A percentile compares a stretch with the other conserved stretches of the same genome.
phyloP scores from a whole-genome alignment of 2,888 invertebrate species.

The Notodonta ziczac region DNA sequence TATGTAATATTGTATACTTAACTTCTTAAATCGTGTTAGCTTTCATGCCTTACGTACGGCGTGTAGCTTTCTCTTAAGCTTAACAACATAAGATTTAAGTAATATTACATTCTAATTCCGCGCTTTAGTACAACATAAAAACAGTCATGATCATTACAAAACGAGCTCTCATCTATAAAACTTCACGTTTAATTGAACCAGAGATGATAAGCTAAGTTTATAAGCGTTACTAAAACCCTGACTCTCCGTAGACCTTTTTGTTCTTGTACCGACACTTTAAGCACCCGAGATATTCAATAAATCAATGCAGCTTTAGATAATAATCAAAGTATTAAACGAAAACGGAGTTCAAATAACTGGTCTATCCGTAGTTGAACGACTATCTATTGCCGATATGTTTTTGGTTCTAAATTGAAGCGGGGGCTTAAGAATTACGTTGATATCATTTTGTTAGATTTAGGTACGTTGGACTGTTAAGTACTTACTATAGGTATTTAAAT shows the following conservation, averaged over 20 bases:
- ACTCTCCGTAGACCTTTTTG: conserved; percentile 20
- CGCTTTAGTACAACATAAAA: no score
- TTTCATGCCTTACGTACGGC: no score
- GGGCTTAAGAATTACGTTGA: not conserved
- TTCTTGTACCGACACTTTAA: conserved; percentile 17
- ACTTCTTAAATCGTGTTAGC: no score
- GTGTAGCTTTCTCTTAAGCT: no score
- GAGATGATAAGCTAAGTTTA: conserved; percentile 26
- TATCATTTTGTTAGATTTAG: not conserved
- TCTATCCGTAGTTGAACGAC: conserved; percentile 10
- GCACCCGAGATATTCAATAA: conserved; percentile 20
- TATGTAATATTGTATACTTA: no score
- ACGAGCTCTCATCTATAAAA: not conserved
- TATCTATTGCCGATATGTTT: conserved; percentile 9
- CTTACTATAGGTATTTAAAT: no score
- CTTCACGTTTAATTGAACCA: conserved; percentile 23
- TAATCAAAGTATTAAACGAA: conserved; percentile 16
- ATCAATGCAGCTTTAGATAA: conserved; percentile 28
- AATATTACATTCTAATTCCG: no score
- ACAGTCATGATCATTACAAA: not conserved
- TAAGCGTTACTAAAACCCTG: conserved; percentile 28
- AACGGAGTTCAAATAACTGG: conserved; percentile 21
- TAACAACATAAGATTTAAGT: no score
- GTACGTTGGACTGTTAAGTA: not conserved
- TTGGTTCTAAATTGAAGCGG: not conserved